Percentiles rank a stretch among this genome's conserved stretches.
These are phyloP conservation scores for Buteo buteo DNA, from an alignment of 2,113 vertebrate species.

Conservation along the genomic window DNA sequence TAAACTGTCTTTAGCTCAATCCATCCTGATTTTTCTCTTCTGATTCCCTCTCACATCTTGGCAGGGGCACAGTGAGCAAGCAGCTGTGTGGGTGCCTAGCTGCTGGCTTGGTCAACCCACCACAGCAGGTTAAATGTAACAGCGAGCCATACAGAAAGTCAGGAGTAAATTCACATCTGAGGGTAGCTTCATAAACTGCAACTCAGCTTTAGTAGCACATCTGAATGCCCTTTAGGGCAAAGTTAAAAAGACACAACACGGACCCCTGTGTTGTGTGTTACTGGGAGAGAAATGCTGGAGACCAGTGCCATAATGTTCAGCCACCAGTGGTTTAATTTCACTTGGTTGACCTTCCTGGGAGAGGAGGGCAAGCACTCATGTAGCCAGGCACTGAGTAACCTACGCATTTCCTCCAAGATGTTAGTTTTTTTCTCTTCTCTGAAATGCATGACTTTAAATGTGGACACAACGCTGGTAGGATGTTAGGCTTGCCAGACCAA, in stretches of 20 bases:
- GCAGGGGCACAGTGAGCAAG: background rate
- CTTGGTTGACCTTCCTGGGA: background rate
- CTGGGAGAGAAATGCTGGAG: background rate
- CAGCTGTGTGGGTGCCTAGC: accelerated
- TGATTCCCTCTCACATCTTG: background rate
- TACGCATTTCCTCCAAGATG: background rate
- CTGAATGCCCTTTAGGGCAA: background rate
- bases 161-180: background rate
- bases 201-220: background rate
- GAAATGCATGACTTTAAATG: background rate
- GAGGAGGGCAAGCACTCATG: background rate
- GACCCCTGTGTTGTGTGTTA: background rate
- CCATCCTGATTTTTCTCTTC: background rate
- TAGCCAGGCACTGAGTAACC: background rate
- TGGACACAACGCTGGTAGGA: background rate
- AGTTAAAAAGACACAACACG: background rate
- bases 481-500: background rate
- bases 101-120: background rate
- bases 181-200: background rate
- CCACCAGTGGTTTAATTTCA: background rate
- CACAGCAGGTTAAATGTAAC: background rate
- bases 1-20: background rate
- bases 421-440: background rate
- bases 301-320: background rate
- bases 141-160: background rate